A percentile compares a stretch with the other conserved stretches of the same genome.
These are phyloP conservation scores for Euspilapteryx auroguttella DNA, from an alignment of 2,888 invertebrate genomes.

Conservation along the genomic window DNA sequence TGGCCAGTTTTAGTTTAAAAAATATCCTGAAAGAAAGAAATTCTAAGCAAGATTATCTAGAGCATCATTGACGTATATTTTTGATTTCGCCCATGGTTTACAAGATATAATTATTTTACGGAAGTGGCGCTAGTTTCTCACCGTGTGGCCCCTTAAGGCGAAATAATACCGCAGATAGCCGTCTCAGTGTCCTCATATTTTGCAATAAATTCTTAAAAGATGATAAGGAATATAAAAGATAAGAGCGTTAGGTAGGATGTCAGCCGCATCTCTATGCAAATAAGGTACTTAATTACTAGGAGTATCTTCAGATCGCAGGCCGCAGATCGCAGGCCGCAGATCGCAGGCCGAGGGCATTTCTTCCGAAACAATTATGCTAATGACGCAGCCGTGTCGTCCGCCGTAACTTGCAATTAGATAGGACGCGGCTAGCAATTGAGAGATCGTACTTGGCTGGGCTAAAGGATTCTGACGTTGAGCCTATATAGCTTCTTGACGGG, in stretches of 20 bases:
- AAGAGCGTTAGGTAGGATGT: slow-evolving; percentile 18
- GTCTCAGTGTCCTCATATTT: slow-evolving; percentile 15
- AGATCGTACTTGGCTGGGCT: too few species aligned
- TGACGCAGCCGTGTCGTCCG: slow-evolving; percentile 20
- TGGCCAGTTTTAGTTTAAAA: too few species aligned
- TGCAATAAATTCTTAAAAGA: slow-evolving; percentile 20
- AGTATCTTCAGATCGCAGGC: slow-evolving; percentile 47
- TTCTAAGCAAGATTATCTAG: too few species aligned
- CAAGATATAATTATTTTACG: too few species aligned
- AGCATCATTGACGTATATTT: too few species aligned
- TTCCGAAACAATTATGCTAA: slow-evolving; percentile 52
- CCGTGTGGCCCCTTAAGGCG: too few species aligned
- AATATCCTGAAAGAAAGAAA: too few species aligned
- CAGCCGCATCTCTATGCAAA: slow-evolving; percentile 40
- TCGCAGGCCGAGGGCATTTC: slow-evolving; percentile 29
- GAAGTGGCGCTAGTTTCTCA: too few species aligned
- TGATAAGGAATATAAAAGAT: slow-evolving; percentile 25
- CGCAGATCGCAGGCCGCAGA: slow-evolving; percentile 37
- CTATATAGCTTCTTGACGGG: too few species aligned
- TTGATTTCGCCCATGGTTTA: too few species aligned
- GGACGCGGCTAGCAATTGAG: slow-evolving; percentile 19
- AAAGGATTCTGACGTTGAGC: too few species aligned
- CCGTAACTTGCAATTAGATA: slow-evolving; percentile 48
- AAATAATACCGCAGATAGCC: too few species aligned
- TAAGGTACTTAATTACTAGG: slow-evolving; percentile 35